A percentile compares a stretch with the other conserved stretches of the same genome.
phyloP scores from a whole-genome alignment of 2,888 invertebrate species.

The Scaptomyza flava region DNA sequence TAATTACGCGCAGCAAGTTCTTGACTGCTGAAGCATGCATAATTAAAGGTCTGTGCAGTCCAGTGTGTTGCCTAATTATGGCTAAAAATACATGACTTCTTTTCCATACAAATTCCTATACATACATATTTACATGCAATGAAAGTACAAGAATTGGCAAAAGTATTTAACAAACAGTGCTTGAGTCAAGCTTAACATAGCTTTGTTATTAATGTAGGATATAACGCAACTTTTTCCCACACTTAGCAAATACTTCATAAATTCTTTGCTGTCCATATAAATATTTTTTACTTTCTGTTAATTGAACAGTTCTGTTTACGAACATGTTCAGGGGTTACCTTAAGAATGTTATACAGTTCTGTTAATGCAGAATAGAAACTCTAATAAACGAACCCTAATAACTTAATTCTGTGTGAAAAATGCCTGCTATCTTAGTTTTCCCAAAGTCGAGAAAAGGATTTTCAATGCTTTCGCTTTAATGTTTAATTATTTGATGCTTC shows the following conservation, averaged over 20 bases:
- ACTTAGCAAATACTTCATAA: background rate
- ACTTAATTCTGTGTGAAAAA: background rate
- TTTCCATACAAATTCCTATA: background rate
- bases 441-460: background rate
- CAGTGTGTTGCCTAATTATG: slow-evolving; percentile 63
- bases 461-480: background rate
- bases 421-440: no score
- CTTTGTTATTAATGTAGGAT: background rate
- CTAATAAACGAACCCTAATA: background rate
- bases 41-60: slow-evolving; percentile 59
- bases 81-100: slow-evolving; percentile 59
- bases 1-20: slow-evolving; percentile 64
- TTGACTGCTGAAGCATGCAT: slow-evolving; percentile 69
- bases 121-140: background rate
- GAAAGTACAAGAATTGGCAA: slow-evolving; percentile 34
- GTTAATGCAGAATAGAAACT: background rate
- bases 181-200: background rate
- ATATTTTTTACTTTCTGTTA: background rate
- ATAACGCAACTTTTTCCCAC: background rate
- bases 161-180: background rate
- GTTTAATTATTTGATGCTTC: background rate
- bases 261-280: background rate
- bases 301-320: background rate
- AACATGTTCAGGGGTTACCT: no score
- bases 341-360: background rate